phyloP scores from a whole-genome alignment of 2,888 invertebrate species.

The Osmoderma eremita region DNA sequence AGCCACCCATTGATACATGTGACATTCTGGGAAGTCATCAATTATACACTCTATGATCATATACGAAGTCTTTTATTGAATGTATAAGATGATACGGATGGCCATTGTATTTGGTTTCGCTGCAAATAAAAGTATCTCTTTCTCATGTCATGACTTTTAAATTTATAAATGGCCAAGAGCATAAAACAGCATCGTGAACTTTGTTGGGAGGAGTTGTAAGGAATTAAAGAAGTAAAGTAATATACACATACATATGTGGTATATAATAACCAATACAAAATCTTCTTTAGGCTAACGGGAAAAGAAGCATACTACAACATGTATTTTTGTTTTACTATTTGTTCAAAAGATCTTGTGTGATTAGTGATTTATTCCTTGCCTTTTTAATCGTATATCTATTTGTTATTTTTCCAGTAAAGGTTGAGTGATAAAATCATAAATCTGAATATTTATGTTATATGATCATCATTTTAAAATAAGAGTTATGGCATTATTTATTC shows the following conservation, averaged over 20 bases:
- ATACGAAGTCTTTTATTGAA: slow-evolving; percentile 3
- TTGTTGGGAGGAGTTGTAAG: slow-evolving; percentile 4
- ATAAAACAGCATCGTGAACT: background rate
- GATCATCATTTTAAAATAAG: no score
- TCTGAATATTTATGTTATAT: no score
- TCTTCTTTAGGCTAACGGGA: no score
- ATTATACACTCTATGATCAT: slow-evolving; percentile 31
- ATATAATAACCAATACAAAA: background rate
- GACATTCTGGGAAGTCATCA: slow-evolving; percentile 40
- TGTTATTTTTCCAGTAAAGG: no score
- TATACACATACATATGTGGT: no score
- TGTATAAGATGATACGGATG: slow-evolving; percentile 12
- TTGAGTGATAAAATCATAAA: no score
- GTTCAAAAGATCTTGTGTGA: no score
- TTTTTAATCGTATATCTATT: no score
- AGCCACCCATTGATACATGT: slow-evolving; percentile 41
- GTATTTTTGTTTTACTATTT: no score
- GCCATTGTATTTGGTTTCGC: background rate
- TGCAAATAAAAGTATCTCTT: slow-evolving; percentile 10
- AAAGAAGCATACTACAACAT: no score
- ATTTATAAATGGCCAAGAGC: slow-evolving; percentile 31
- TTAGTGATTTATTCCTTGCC: no score
- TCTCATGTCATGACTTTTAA: slow-evolving; percentile 29
- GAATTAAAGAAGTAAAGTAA: background rate
- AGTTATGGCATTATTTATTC: no score